Base-by-base conservation (phyloP, 1,140 invertebrate genomes). In the Micrasema longulum region DNA sequence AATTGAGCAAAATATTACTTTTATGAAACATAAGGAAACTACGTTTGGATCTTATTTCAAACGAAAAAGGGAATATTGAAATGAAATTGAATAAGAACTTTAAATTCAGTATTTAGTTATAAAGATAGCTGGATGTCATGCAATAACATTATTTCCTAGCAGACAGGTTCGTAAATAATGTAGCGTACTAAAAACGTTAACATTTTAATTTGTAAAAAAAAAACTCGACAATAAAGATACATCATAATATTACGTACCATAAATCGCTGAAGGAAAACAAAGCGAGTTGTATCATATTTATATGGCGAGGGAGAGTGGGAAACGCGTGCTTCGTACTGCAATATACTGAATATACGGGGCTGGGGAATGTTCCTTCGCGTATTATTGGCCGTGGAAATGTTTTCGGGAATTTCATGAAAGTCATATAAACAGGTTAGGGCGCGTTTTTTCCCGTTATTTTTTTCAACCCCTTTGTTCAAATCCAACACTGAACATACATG, bases 331-430 rank as follows among this genome's bases (percentile, higher is more conserved):
- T 48, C 47, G 20, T 48, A 43, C n/a, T 43, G 20, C 20, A 16
- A 20, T 48, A 20, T 48, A 48, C 6, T 14, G 20, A 7, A 20
- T 18, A 11, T 48, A 31, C 26, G 26, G 26, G 26, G 7, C 26
- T 31, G 26, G 26, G 26, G 26, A 31, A 31, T 31, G 26, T 31
- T 31, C 26, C 26, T 31, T 31, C 26, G 2, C 22, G 20, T 23
- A 22, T 22, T 52, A 52, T 52, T 23, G 55, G 35, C 16, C 55
- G 55, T n/a, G 55, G 55, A 41, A 60, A 60, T 60, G 55, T 60
- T 60, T 60, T 60, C 55, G 41, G 55, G 55, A 60, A 60, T 60
- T 60, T 60, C 38, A 60, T 60, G 55, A 60, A 60, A 60, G 55
- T 23, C 22, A 18, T 23, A 60, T 60, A 60, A 60, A 43, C 55